Conservation (phyloP, 2,113 vertebrate species). For the Brienomyrus brachyistius region DNA sequence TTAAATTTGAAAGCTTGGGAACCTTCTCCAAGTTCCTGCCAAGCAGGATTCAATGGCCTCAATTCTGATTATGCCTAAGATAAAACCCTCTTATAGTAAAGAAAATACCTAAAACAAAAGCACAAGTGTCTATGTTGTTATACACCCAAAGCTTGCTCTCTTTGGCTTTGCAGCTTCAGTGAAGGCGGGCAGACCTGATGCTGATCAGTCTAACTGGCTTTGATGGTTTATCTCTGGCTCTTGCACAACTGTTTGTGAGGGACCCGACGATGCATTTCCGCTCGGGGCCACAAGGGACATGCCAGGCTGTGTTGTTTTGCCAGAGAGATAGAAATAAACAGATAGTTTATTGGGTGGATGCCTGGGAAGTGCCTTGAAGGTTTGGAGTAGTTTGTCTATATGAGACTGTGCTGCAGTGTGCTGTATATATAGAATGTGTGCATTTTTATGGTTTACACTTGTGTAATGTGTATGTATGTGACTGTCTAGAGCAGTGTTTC, state of each 20-base stretch:
- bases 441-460: background rate
- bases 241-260: background rate
- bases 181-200: background rate
- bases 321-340: slow-evolving; percentile 1
- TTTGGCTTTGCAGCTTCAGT: too few relatives aligned
- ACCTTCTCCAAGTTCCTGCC: background rate
- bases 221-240: background rate
- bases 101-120: background rate
- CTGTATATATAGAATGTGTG: background rate
- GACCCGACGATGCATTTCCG: background rate
- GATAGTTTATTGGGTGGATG: background rate
- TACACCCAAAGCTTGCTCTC: background rate
- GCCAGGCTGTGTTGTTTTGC: background rate
- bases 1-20: background rate
- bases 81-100: background rate
- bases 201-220: background rate
- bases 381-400: background rate
- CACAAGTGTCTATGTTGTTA: background rate
- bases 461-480: background rate
- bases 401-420: background rate
- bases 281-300: background rate
- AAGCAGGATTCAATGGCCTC: background rate
- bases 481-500: background rate
- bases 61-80: background rate
- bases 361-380: slow-evolving; percentile 1